A percentile compares a stretch with the other conserved stretches of the same genome.
Evolutionary conservation across 30 jellyfish, hydroid and myxozoan species (phyloP).

Genomic region (Hydra vulgaris): DNA sequence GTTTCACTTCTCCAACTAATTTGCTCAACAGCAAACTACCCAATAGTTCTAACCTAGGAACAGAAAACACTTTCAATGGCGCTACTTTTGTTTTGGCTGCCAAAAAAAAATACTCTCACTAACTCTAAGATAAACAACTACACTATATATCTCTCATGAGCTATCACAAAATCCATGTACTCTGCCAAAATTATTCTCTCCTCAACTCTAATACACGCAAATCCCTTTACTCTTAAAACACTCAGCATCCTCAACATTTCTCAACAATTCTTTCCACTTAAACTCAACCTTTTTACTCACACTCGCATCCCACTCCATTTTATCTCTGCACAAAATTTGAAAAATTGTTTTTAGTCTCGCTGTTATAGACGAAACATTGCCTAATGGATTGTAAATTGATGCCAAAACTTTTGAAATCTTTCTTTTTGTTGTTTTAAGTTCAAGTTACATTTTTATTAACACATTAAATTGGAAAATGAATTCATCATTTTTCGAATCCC

Average conservation of each 20-base stretch:
- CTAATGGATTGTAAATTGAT: constrained; percentile 2
- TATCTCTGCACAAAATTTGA: not conserved
- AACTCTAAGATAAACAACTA: constrained; percentile 4
- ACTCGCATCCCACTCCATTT: not conserved
- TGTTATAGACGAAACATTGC: not conserved
- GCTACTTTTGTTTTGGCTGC: constrained; percentile 5
- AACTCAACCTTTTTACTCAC: not conserved
- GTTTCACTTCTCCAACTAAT: not conserved
- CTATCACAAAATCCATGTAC: constrained; percentile 12
- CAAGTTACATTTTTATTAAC: not conserved
- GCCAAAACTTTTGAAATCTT: not conserved
- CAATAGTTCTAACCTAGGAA: not conserved
- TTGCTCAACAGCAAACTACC: not conserved
- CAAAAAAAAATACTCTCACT: not conserved
- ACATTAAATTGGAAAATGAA: not conserved
- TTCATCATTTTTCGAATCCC: not conserved
- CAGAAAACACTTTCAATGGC: not conserved
- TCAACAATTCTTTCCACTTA: constrained; percentile 3
- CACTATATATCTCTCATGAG: constrained; percentile 1
- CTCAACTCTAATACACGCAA: not conserved
- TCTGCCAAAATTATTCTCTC: not conserved
- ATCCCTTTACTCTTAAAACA: not conserved
- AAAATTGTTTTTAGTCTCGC: constrained; percentile 1
- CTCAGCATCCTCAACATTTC: not conserved
- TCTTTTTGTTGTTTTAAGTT: not conserved